Conservation (phyloP, 2,797 vertebrate species). For the Chelidonichthys spinosus region DNA sequence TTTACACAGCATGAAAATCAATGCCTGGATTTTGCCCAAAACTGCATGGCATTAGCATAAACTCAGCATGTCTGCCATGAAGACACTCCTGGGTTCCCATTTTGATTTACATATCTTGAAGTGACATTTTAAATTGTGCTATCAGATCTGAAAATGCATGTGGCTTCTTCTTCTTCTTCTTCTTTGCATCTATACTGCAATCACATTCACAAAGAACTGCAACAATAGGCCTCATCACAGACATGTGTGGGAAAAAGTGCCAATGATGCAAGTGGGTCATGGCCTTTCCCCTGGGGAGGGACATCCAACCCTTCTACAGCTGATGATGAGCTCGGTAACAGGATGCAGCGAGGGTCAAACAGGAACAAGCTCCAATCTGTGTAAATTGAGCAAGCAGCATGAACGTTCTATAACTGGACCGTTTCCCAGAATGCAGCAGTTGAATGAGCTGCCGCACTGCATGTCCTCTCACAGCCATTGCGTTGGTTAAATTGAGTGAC, state of each 20-base stretch:
- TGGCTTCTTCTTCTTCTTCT: neutral
- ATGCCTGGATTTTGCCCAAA: no score
- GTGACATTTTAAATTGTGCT: no score
- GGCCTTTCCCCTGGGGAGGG: neutral
- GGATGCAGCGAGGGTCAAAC: neutral
- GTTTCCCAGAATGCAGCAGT: constrained; percentile 15
- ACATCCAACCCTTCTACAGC: neutral
- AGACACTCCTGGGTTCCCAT: no score
- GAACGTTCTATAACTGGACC: neutral
- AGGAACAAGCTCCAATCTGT: constrained; percentile 10
- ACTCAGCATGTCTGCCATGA: no score
- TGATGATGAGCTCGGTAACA: neutral
- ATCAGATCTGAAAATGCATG: neutral
- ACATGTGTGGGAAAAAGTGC: neutral
- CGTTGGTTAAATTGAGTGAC: neutral
- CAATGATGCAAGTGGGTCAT: neutral
- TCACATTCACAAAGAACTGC: neutral
- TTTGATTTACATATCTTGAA: no score
- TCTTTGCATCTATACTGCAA: neutral
- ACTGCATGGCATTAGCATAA: no score
- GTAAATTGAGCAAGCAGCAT: neutral
- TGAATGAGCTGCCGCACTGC: neutral
- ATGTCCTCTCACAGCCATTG: neutral
- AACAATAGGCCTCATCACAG: constrained; percentile 8
- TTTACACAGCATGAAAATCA: no score